Evolutionary conservation across 2,888 invertebrate genomes (phyloP).

Genomic region (Chymomyza amoena): DNA sequence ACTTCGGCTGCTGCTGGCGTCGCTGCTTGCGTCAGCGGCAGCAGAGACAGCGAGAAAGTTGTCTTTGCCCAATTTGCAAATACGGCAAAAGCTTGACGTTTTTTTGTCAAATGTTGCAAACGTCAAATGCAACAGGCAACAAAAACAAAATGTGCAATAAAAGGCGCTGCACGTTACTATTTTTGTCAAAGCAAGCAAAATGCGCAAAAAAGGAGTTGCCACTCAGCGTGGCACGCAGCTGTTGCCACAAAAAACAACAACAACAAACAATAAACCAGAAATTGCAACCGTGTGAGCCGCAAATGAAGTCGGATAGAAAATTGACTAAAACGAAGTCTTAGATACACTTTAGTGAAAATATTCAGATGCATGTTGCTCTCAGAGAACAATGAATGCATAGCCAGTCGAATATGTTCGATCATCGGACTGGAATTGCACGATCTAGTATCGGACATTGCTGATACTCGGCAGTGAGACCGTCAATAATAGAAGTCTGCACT

Average conservation of each 20-base stretch:
- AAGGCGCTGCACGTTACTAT: conserved; percentile 67
- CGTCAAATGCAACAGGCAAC: conserved; percentile 34
- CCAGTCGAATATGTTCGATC: too few species aligned
- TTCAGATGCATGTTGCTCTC: too few species aligned
- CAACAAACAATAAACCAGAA: conserved; percentile 56
- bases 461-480: too few species aligned
- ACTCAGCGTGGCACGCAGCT: conserved; percentile 23
- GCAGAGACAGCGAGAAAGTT: conserved; percentile 61
- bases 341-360: not conserved
- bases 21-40: conserved; percentile 31
- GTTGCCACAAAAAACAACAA: conserved; percentile 37
- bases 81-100: conserved; percentile 50
- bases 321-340: not conserved
- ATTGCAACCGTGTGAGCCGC: conserved; percentile 42
- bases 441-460: too few species aligned
- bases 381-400: too few species aligned
- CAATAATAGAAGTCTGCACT: too few species aligned
- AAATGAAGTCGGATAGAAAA: conserved; percentile 44
- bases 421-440: too few species aligned
- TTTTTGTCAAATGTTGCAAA: conserved; percentile 53
- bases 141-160: conserved; percentile 45
- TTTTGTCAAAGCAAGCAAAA: conserved; percentile 51
- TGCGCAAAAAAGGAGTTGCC: conserved; percentile 4
- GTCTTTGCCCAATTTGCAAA: conserved; percentile 73
- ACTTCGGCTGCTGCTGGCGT: conserved; percentile 6